phyloP scores from a whole-genome alignment of 2,113 vertebrate species.

The Cepphus grylle region DNA sequence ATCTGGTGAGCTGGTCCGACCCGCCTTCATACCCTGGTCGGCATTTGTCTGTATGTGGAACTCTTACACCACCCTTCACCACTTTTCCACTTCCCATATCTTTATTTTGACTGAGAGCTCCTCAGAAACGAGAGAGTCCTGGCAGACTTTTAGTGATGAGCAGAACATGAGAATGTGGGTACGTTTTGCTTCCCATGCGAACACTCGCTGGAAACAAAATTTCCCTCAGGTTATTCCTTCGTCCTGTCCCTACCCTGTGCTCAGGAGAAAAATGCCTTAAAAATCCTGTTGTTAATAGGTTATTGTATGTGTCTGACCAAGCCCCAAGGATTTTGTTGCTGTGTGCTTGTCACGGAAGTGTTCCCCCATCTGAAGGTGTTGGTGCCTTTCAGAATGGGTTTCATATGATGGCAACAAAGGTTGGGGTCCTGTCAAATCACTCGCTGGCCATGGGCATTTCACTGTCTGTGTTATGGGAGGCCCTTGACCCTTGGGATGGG shows the following conservation, averaged over 20 bases:
- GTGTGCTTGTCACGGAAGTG: background rate
- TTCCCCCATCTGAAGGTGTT: accelerated
- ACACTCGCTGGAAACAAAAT: background rate
- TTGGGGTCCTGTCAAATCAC: accelerated
- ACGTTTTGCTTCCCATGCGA: background rate
- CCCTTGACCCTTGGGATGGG: background rate
- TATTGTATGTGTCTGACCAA: accelerated
- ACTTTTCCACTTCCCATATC: background rate
- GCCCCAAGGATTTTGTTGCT: background rate
- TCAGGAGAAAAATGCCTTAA: background rate
- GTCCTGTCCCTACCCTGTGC: background rate
- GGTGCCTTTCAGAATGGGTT: background rate
- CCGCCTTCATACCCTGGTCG: background rate
- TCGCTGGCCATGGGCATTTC: accelerated
- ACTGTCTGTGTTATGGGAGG: accelerated
- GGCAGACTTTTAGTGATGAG: background rate
- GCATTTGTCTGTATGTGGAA: background rate
- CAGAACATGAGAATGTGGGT: accelerated
- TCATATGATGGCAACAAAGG: accelerated
- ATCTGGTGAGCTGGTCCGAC: accelerated
- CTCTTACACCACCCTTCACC: background rate
- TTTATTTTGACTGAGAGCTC: background rate
- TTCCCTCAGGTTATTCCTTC: background rate
- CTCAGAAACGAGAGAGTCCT: background rate
- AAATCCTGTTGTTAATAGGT: background rate